Conservation (phyloP, 1,140 invertebrate species). For the Camponotus floridanus region DNA sequence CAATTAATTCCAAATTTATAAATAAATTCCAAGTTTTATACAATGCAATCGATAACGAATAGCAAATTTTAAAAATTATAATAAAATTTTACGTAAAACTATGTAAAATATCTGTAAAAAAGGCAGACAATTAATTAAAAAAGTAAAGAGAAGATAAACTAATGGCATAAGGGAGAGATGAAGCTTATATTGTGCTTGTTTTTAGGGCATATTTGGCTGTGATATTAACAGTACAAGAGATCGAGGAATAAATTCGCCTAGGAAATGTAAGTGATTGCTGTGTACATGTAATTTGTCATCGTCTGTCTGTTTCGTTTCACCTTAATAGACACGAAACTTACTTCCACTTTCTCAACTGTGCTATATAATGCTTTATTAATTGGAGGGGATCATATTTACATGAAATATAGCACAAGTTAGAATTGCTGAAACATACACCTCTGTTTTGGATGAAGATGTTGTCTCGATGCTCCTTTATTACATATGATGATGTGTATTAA, state of each 20-base stretch:
- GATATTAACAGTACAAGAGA: not conserved
- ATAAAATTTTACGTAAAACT: not conserved
- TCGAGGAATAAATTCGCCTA: constrained; percentile 13
- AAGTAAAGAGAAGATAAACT: not conserved
- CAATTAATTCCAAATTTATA: not conserved
- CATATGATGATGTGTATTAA: not conserved
- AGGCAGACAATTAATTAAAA: not conserved
- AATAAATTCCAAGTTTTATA: too few species aligned
- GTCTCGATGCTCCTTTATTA: not conserved
- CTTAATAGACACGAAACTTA: constrained; percentile 16
- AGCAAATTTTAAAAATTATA: not conserved
- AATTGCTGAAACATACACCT: not conserved
- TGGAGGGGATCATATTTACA: constrained; percentile 7
- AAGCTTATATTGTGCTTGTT: not conserved
- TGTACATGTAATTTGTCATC: not conserved
- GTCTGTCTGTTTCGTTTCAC: constrained; percentile 9
- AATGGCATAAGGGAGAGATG: not conserved
- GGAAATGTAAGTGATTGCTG: constrained; percentile 2
- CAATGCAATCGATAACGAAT: not conserved
- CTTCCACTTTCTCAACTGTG: constrained; percentile 9
- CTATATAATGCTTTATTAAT: constrained; percentile 10
- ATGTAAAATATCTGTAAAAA: not conserved
- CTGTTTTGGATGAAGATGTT: not conserved
- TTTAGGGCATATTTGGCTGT: not conserved
- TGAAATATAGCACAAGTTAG: not conserved